phyloP scores from a whole-genome alignment of 35 echinoderm and acorn worm genomes.

The Apostichopus californicus region DNA sequence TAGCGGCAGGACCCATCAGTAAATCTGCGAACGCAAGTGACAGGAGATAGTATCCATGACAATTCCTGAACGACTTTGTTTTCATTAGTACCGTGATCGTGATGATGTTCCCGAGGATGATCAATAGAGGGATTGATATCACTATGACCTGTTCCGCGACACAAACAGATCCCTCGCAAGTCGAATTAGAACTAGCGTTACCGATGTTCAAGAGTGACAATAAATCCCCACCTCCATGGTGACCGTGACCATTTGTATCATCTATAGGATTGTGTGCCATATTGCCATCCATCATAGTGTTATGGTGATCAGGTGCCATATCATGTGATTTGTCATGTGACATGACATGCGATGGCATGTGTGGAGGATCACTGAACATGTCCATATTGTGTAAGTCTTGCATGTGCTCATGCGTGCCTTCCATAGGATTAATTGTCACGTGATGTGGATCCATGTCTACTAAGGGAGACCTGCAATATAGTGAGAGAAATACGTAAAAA shows the following conservation, averaged over 20 bases:
- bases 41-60: slow-evolving; percentile 39
- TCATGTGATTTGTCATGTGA: neutral
- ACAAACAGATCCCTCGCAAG: neutral
- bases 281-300: neutral
- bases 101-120: slow-evolving; percentile 37
- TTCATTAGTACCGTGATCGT: slow-evolving; percentile 24
- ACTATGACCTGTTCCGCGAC: slow-evolving; percentile 34
- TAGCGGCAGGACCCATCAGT: slow-evolving; percentile 44
- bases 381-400: neutral
- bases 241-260: neutral
- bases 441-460: neutral
- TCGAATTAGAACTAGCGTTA: neutral
- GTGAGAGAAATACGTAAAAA: too few relatives aligned
- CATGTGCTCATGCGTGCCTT: neutral
- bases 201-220: neutral
- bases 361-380: neutral
- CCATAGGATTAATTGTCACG: too few relatives aligned
- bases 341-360: neutral
- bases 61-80: slow-evolving; percentile 47
- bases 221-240: neutral
- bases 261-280: neutral
- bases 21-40: slow-evolving; percentile 46
- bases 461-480: neutral
- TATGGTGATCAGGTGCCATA: neutral
- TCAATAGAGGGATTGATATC: slow-evolving; percentile 2